These are phyloP conservation scores for Entelurus aequoreus DNA, from an alignment of 2,113 vertebrate genomes.

Conservation along the genomic window DNA sequence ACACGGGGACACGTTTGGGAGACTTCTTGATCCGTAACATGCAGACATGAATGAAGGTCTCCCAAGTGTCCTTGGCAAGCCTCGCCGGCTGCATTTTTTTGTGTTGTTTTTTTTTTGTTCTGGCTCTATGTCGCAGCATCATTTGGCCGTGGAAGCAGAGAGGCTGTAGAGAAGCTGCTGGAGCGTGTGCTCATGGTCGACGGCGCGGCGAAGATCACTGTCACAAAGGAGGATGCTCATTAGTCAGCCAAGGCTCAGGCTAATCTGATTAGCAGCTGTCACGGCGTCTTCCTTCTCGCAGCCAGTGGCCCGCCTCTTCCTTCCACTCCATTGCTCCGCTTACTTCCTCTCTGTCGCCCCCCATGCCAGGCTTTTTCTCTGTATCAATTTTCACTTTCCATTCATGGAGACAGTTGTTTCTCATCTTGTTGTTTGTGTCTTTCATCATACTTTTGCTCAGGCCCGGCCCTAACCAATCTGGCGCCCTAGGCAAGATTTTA, in stretches of 20 bases:
- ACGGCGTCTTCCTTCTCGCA: constrained; percentile 63
- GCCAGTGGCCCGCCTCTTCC: constrained; percentile 50
- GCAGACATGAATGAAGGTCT: constrained; percentile 61
- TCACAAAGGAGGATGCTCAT: constrained; percentile 73
- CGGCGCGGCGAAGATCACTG: constrained; percentile 61
- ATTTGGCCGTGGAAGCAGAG: constrained; percentile 56
- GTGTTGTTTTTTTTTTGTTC: constrained; percentile 39
- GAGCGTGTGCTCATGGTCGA: constrained; percentile 65
- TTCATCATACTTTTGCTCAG: no score
- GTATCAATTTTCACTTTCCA: constrained; percentile 23
- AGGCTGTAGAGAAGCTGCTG: constrained; percentile 60
- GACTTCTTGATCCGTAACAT: constrained; percentile 61
- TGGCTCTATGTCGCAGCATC: constrained; percentile 58
- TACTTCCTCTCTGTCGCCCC: constrained; percentile 35
- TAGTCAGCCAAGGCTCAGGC: constrained; percentile 68
- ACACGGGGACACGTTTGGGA: constrained; percentile 41
- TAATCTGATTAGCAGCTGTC: constrained; percentile 78
- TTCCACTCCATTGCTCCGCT: constrained; percentile 48
- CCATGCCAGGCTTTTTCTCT: constrained; percentile 3
- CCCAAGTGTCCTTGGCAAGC: constrained; percentile 48
- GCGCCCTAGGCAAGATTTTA: no score
- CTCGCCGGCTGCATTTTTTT: neutral
- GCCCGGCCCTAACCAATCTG: no score
- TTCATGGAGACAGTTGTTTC: constrained; percentile 12
- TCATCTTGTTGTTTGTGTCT: no score